Conservation (phyloP, 1,140 invertebrate species). For the Aleiodes sp. region DNA sequence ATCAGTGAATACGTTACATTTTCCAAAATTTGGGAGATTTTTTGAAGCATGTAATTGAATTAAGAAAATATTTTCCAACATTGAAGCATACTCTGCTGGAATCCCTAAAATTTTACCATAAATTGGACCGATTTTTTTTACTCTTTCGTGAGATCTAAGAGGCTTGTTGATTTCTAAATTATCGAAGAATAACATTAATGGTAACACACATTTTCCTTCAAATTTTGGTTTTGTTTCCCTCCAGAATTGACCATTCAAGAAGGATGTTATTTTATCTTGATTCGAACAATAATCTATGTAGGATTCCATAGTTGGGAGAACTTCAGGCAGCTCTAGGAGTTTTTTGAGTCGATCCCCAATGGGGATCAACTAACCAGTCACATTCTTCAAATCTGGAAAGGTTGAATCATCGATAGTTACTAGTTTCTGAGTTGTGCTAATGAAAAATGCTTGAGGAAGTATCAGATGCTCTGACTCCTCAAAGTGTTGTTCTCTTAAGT, state of each 20-base stretch:
- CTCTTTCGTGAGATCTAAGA: slow-evolving; percentile 28
- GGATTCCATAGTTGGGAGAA: slow-evolving; percentile 16
- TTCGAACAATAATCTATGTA: slow-evolving; percentile 15
- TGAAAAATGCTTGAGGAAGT: slow-evolving; percentile 24
- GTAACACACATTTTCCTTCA: slow-evolving; percentile 28
- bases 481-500: slow-evolving; percentile 1
- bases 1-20: slow-evolving; percentile 5
- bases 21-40: slow-evolving; percentile 22
- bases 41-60: slow-evolving; percentile 23
- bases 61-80: slow-evolving; percentile 38
- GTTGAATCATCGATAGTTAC: neutral
- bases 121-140: slow-evolving; percentile 30
- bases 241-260: slow-evolving; percentile 27
- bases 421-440: slow-evolving; percentile 26
- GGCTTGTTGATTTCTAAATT: slow-evolving; percentile 41
- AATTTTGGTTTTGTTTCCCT: slow-evolving; percentile 20
- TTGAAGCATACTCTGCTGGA: slow-evolving; percentile 32
- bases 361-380: slow-evolving; percentile 31
- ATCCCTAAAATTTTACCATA: slow-evolving; percentile 28
- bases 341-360: slow-evolving; percentile 16
- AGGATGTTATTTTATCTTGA: neutral
- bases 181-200: slow-evolving; percentile 28
- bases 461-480: slow-evolving; percentile 1
- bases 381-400: slow-evolving; percentile 4
- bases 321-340: slow-evolving; percentile 28